Conservation (phyloP, 2,888 invertebrate species). For the Dimorphilus gyrociliatus region DNA sequence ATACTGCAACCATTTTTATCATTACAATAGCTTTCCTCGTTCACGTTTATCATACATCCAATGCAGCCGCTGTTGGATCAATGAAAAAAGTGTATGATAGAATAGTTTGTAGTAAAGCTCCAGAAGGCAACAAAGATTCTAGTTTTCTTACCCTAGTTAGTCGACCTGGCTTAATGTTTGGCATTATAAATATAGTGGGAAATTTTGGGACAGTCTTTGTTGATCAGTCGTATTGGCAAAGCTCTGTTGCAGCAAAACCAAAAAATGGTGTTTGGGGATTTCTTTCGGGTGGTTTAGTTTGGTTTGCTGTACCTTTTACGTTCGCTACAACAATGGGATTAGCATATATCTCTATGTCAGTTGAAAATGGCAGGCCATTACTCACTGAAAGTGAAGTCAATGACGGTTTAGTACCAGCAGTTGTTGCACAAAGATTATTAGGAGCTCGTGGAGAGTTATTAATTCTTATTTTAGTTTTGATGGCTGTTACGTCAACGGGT, state of each 20-base stretch:
- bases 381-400: constrained; percentile 18
- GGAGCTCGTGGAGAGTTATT: constrained; percentile 26
- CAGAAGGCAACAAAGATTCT: constrained; percentile 22
- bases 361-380: constrained; percentile 17
- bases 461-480: constrained; percentile 30
- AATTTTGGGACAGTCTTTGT: constrained; percentile 38
- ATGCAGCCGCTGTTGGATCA: constrained; percentile 14
- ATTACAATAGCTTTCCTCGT: constrained; percentile 29
- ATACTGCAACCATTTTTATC: constrained; percentile 30
- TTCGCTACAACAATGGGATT: constrained; percentile 35
- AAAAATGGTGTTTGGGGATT: constrained; percentile 34
- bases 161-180: constrained; percentile 31
- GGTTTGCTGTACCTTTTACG: constrained; percentile 38
- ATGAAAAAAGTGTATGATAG: constrained; percentile 18
- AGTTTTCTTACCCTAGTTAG: constrained; percentile 34
- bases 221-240: constrained; percentile 39
- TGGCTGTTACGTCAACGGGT: constrained; percentile 36
- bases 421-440: constrained; percentile 29
- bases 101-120: constrained; percentile 23
- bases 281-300: constrained; percentile 30
- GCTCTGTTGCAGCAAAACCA: constrained; percentile 35
- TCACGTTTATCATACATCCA: constrained; percentile 22
- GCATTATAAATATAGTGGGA: constrained; percentile 36
- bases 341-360: constrained; percentile 26
- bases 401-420: constrained; percentile 27